Base-by-base conservation (phyloP, 2,888 invertebrate species). In the Lithophane ornitopus region DNA sequence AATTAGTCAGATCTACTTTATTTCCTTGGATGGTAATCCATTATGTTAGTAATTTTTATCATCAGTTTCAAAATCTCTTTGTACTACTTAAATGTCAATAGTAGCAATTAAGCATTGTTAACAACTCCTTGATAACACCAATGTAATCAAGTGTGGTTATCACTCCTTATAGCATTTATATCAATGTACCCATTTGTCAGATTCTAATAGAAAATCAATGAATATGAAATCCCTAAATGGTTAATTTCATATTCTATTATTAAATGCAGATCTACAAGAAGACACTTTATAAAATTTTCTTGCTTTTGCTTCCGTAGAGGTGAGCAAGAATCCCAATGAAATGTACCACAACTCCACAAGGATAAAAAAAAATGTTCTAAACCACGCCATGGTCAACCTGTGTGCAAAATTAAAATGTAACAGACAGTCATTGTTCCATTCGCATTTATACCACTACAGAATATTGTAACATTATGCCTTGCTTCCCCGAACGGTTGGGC, bases 51-150 rank as follows among this genome's bases (percentile, higher is more conserved):
- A 3, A 58, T 39, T 44, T 46, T 61, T 54, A 56, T 39, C 16
- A 76, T 34, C 63, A 65, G 28, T 54, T 68, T 69, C 2, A 22
- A 69, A 65, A 58, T 75, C 54, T 46, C 39, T 68, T 39, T 65
- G 58, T 65, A 44, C 6, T 62, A 56, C n/a, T 56, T 19, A 63
- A 56, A 26, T 41, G 22, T 14, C 54, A 41, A 54, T 77, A 65
- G 49, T 56, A 78, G 78, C 82, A 70, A 70, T 82, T 69, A 66
- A 56, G 41, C 3, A 67, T 44, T 77, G 59, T 52, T 70, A 82
- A 61, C 26, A 67, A 46, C 54, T 54, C n/a, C 14, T 54, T 78
- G 83, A 69, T 77, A 61, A 61, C 52, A 79, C 19, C 52, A 58
- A 39, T 16, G 44, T n/a, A 54, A 39, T n/a, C 14, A 56, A 34